Evolutionary conservation across 2,797 vertebrate species (phyloP).

Genomic region (Sternotherus odoratus): DNA sequence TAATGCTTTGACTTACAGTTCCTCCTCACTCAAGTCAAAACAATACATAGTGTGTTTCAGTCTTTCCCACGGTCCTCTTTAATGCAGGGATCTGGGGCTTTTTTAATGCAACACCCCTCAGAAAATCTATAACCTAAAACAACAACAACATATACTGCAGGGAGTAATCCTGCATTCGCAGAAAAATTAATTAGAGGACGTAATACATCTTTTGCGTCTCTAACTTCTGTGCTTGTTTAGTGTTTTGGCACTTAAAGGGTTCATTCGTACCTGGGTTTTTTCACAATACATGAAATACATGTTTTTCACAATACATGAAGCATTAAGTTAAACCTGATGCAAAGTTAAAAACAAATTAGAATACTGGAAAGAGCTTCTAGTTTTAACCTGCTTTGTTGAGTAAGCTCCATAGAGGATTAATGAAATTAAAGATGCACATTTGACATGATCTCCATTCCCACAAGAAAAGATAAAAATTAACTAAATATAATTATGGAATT

Average conservation of each 20-base stretch:
- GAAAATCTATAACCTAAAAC: not conserved
- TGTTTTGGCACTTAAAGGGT: not conserved
- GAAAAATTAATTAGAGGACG: not conserved
- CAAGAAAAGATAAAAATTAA: conserved; percentile 17
- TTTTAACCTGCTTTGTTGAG: not conserved
- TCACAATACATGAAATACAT: not conserved
- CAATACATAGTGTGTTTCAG: too few relatives aligned
- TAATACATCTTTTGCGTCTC: not conserved
- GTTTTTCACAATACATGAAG: not conserved
- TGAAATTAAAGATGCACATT: conserved; percentile 10
- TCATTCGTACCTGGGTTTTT: not conserved
- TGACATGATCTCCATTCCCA: not conserved
- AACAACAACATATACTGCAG: not conserved
- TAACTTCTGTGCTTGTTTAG: not conserved
- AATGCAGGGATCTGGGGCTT: not conserved
- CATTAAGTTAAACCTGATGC: not conserved
- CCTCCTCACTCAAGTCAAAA: not conserved
- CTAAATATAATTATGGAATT: not conserved
- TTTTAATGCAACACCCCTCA: not conserved
- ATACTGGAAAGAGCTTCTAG: not conserved
- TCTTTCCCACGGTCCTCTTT: not conserved
- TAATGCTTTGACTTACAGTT: not conserved
- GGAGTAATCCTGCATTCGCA: not conserved
- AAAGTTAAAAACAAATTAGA: not conserved
- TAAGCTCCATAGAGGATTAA: not conserved